Evolutionary conservation across 2,113 vertebrate species (phyloP), one percentile per base, ranked within the genome.

Genomic region (Ondatra zibethicus): DNA sequence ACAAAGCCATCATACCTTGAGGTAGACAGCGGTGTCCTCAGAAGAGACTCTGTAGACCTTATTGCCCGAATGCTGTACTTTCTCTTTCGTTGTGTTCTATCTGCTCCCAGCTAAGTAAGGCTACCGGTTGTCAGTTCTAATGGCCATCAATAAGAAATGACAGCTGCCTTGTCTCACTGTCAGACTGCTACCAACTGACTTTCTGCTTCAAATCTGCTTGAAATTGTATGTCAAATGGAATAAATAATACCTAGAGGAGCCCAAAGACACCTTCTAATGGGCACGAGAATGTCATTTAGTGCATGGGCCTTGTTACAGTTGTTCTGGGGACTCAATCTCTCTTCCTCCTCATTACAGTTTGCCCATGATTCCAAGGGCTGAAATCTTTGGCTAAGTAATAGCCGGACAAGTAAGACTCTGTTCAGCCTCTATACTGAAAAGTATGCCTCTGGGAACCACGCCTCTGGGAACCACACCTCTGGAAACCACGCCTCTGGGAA

Each of bases 191-290:
- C 82, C 97, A 68, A 58, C 73, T 66, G 92, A 88, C 96, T 96
- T 97, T 94, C 91, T 89, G 68, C 86, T 89, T 96, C 92, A 95
- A 89, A 97, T 97, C 91, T 94, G 70, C 96, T 95, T 97, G 95
- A 95, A 97, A 98, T 97, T 95, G 19, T 96, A 97, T 89, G 96
- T 96, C 96, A 96, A 96, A 97, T 89, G 96, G 95, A 95, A 96
- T 94, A 92, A 93, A 95, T 77, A 91, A 95, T 78, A 77, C 68
- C 1, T 2, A 33, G 11, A 23, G 50, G 91, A 92, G 61, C n/a
- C 68, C 39, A 21, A 66, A 78, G 92, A 52, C 0, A 0, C 47
- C 76, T 92, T 92, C 81, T 65, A 31, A 9, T 21, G 63, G 82
- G 66, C 23, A 1, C 39, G 42, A 45, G 94, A 93, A 21, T 91